phyloP scores from a whole-genome alignment of 2,888 invertebrate species.

The Ormyrus thymus region DNA sequence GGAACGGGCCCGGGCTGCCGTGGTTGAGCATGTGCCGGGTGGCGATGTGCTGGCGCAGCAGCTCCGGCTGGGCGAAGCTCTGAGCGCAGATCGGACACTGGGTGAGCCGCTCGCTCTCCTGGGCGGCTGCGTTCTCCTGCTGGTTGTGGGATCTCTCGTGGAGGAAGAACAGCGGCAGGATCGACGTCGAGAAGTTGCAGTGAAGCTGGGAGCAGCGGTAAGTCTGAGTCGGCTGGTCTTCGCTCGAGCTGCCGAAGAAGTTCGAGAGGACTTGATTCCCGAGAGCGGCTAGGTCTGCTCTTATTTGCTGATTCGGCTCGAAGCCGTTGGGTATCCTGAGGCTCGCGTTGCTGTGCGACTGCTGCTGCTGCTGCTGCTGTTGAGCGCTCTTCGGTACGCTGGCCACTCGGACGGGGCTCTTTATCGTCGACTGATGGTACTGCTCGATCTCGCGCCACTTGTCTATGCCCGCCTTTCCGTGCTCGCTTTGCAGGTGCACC shows the following conservation, averaged over 20 bases:
- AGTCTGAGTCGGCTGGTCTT: conserved; percentile 80
- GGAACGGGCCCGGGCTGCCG: conserved; percentile 72
- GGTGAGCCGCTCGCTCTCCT: conserved; percentile 67
- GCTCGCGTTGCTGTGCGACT: conserved; percentile 73
- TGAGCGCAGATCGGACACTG: conserved; percentile 81
- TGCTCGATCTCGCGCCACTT: conserved; percentile 80
- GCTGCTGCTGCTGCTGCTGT: conserved; percentile 47
- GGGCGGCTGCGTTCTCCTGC: conserved; percentile 69
- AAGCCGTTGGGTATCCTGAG: conserved; percentile 79
- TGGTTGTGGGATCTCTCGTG: conserved; percentile 90
- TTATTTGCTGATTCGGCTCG: conserved; percentile 63
- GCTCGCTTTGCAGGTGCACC: conserved; percentile 90
- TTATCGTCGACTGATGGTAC: conserved; percentile 72
- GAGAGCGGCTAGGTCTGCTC: conserved; percentile 61
- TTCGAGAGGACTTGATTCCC: conserved; percentile 77
- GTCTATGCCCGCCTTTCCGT: conserved; percentile 82
- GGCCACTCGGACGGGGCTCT: conserved; percentile 68
- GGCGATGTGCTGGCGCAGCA: conserved; percentile 80
- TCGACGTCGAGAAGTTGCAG: conserved; percentile 92
- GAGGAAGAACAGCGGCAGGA: conserved; percentile 92
- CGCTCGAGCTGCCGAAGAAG: conserved; percentile 74
- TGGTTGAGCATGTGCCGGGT: conserved; percentile 74
- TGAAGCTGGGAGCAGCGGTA: conserved; percentile 93
- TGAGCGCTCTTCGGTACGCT: conserved; percentile 33
- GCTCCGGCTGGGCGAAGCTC: conserved; percentile 77